These are phyloP conservation scores for Polypedilum vanderplanki DNA, from an alignment of 1,140 invertebrate genomes.

Conservation along the genomic window DNA sequence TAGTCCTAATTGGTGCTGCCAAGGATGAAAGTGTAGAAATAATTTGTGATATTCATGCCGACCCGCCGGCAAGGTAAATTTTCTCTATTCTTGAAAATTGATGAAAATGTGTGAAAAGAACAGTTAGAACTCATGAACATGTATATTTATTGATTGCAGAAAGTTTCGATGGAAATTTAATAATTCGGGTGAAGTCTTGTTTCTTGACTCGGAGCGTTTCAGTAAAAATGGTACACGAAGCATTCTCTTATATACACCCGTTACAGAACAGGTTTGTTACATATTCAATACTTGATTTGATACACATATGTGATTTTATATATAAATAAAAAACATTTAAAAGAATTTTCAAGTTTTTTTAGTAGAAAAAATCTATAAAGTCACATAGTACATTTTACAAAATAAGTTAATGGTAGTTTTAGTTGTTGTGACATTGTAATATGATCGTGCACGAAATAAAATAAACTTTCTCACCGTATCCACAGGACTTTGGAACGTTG, in stretches of 20 bases:
- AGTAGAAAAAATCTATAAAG: no score
- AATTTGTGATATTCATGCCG: slow-evolving; percentile 76
- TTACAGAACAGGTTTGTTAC: slow-evolving; percentile 49
- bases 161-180: slow-evolving; percentile 88
- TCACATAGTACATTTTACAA: no score
- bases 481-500: slow-evolving; percentile 62
- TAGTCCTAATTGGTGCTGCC: slow-evolving; percentile 75
- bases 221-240: slow-evolving; percentile 60
- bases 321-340: no score
- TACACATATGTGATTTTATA: no score
- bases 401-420: neutral
- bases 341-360: no score
- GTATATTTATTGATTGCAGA: slow-evolving; percentile 37
- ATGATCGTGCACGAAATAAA: slow-evolving; percentile 27
- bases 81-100: neutral
- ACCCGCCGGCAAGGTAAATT: slow-evolving; percentile 62
- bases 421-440: neutral
- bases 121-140: no score
- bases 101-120: neutral
- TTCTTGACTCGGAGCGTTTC: slow-evolving; percentile 65
- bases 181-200: slow-evolving; percentile 75
- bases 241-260: slow-evolving; percentile 63
- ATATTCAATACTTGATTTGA: neutral
- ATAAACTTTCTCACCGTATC: slow-evolving; percentile 30
- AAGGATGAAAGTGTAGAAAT: slow-evolving; percentile 75